phyloP scores from a whole-genome alignment of 92 coral and sea anemone species.

The Bergia puertoricense region DNA sequence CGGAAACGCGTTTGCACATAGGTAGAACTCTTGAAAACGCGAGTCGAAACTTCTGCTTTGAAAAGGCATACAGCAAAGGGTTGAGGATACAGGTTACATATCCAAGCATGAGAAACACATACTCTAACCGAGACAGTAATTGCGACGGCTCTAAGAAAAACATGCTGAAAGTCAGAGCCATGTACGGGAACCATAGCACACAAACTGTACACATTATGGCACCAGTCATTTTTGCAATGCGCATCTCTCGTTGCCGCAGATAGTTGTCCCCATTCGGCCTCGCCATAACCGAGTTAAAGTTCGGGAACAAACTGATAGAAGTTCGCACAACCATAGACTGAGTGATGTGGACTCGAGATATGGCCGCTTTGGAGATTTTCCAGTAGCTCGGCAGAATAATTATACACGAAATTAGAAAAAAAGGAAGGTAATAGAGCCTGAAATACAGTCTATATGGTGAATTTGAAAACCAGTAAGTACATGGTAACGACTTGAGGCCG shows the following conservation, averaged over 20 bases:
- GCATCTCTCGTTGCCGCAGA: conserved; percentile 71
- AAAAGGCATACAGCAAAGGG: conserved; percentile 82
- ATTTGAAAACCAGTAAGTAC: conserved; percentile 54
- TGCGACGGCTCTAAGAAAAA: conserved; percentile 53
- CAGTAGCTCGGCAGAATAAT: conserved; percentile 73
- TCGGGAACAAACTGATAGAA: conserved; percentile 61
- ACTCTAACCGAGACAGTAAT: conserved; percentile 60
- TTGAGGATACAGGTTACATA: conserved; percentile 78
- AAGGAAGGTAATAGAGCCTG: conserved; percentile 73
- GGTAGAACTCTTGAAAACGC: conserved; percentile 76
- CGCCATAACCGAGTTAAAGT: conserved; percentile 30
- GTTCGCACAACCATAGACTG: conserved; percentile 58
- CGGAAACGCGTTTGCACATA: not conserved
- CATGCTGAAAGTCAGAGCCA: conserved; percentile 63
- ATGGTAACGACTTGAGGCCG: not conserved
- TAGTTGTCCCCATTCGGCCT: conserved; percentile 45
- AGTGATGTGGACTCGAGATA: conserved; percentile 74
- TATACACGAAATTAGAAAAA: conserved; percentile 54
- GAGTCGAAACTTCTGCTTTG: conserved; percentile 78
- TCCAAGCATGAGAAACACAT: conserved; percentile 67
- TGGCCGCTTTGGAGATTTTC: conserved; percentile 78
- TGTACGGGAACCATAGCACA: conserved; percentile 80
- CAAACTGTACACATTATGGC: conserved; percentile 83
- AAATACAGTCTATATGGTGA: conserved; percentile 46
- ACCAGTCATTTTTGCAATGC: conserved; percentile 85